phyloP scores from a whole-genome alignment of 2,113 vertebrate species.

The Campylomormyrus tamandua region DNA sequence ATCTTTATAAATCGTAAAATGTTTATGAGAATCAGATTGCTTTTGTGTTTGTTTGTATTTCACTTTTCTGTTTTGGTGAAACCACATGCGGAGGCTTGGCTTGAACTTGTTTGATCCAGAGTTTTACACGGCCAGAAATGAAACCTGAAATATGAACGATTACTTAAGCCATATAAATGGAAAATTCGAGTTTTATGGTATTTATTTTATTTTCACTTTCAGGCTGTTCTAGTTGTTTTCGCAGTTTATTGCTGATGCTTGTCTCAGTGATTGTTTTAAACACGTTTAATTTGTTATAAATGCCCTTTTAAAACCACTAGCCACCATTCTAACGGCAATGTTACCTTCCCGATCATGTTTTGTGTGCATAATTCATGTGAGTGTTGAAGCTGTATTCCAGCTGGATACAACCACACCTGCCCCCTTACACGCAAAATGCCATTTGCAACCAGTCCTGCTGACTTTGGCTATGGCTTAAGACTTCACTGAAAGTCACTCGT shows the following conservation, averaged over 20 bases:
- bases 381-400: neutral
- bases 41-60: neutral
- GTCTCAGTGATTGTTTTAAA: neutral
- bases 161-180: neutral
- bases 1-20: neutral
- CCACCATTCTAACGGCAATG: neutral
- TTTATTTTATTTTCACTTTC: neutral
- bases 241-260: neutral
- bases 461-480: neutral
- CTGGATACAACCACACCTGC: neutral
- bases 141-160: neutral
- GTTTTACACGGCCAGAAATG: neutral
- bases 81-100: neutral
- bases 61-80: neutral
- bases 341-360: neutral
- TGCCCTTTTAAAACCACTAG: neutral
- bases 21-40: neutral
- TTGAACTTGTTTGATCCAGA: neutral
- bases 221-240: neutral
- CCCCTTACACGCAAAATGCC: neutral
- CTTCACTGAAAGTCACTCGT: conserved; percentile 27
- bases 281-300: neutral
- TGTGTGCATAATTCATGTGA: neutral
- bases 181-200: neutral
- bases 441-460: neutral